Evolutionary conservation across 2,113 vertebrate genomes (phyloP).

Genomic region (Heptranchias perlo): DNA sequence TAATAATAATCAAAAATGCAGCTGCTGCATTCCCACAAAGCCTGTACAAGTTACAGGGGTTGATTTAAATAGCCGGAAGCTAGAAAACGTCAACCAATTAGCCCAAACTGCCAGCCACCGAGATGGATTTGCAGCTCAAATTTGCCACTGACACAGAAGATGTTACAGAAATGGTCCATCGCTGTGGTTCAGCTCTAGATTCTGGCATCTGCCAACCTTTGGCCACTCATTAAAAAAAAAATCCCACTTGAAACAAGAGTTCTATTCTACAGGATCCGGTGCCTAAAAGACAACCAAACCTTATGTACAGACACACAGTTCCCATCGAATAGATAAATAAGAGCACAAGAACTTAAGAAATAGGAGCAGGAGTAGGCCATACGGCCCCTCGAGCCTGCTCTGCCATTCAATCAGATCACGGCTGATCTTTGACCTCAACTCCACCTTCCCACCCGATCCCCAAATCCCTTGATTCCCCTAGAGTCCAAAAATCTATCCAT

Average conservation of each 20-base stretch:
- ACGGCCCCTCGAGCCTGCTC: too few relatives aligned
- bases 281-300: not conserved
- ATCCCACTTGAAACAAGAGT: not conserved
- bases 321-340: not conserved
- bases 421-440: too few relatives aligned
- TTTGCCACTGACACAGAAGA: not conserved
- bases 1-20: slow-evolving; percentile 3
- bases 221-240: not conserved
- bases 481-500: too few relatives aligned
- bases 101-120: not conserved
- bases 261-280: not conserved
- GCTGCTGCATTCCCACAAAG: not conserved
- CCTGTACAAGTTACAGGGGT: not conserved
- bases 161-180: not conserved
- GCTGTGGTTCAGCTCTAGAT: not conserved
- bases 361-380: too few relatives aligned
- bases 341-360: too few relatives aligned
- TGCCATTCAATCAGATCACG: too few relatives aligned
- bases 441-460: too few relatives aligned
- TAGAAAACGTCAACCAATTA: not conserved
- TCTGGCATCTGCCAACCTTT: not conserved
- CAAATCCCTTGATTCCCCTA: too few relatives aligned
- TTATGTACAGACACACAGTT: not conserved
- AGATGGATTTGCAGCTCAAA: not conserved
- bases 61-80: not conserved